A percentile compares a stretch with the other conserved stretches of the same genome.
Conservation (phyloP, 2,888 invertebrate genomes). For the Drosophila hawaiiensis region DNA sequence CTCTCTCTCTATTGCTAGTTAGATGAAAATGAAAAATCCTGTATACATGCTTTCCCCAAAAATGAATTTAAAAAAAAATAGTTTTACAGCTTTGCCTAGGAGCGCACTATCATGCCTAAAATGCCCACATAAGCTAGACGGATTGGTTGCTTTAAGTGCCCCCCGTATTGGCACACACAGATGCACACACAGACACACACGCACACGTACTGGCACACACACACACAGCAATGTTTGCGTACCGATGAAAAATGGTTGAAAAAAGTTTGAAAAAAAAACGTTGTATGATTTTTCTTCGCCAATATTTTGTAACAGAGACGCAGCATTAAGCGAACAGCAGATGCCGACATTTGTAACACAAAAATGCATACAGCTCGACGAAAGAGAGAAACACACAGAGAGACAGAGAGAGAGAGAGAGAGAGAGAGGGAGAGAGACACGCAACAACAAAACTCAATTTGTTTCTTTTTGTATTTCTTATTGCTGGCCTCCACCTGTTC, state of each 20-base stretch:
- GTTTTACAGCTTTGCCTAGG: conserved; percentile 31
- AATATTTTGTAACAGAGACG: conserved; percentile 85
- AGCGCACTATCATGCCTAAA: conserved; percentile 2
- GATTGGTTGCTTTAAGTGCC: not conserved
- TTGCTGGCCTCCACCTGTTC: conserved; percentile 42
- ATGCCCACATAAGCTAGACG: conserved; percentile 1
- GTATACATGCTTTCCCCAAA: conserved; percentile 70
- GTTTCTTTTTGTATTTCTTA: conserved; percentile 60
- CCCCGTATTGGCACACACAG: not conserved
- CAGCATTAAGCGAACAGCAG: conserved; percentile 72
- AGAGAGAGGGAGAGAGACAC: conserved; percentile 29
- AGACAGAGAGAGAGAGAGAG: not conserved
- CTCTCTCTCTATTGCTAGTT: conserved; percentile 52
- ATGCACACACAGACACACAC: not conserved
- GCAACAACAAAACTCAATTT: conserved; percentile 43
- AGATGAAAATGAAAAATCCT: conserved; percentile 74
- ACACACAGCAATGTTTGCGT: conserved; percentile 39
- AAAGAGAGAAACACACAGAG: conserved; percentile 9
- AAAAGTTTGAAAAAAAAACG: conserved; percentile 83
- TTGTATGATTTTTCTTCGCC: conserved; percentile 85
- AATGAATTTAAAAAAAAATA: conserved; percentile 31
- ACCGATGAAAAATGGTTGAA: conserved; percentile 82
- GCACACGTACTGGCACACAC: conserved; percentile 13
- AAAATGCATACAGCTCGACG: conserved; percentile 63
- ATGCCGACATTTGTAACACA: conserved; percentile 74